Conservation (phyloP, 2,797 vertebrate genomes). For the Trichosurus vulpecula region DNA sequence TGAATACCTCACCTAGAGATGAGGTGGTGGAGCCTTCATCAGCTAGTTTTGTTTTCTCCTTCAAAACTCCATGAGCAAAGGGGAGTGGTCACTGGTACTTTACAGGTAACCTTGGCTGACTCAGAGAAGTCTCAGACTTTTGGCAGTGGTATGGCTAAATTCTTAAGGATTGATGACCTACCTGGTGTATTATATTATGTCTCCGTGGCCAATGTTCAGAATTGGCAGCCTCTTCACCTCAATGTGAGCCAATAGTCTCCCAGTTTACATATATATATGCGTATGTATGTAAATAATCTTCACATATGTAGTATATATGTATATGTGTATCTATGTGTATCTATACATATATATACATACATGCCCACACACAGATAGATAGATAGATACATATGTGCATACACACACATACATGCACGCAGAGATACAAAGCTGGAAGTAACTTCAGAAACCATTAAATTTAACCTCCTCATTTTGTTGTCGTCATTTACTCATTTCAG, state of each 20-base stretch:
- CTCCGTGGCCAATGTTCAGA: not conserved
- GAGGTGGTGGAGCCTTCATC: not conserved
- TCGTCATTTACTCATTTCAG: not conserved
- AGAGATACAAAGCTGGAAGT: not conserved
- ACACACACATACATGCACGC: not conserved
- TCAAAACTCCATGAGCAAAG: not conserved
- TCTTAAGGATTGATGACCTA: not conserved
- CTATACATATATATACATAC: not conserved
- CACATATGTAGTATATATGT: not conserved
- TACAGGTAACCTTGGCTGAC: not conserved
- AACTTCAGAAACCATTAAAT: not conserved
- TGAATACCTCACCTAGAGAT: not conserved
- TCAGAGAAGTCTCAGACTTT: not conserved
- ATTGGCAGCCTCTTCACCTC: not conserved
- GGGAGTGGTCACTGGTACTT: not conserved
- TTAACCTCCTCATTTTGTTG: not conserved
- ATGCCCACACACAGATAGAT: too few relatives aligned
- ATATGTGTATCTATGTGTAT: too few relatives aligned
- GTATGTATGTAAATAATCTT: not conserved
- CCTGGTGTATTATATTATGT: not conserved
- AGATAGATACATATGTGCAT: not conserved
- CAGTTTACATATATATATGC: not conserved
- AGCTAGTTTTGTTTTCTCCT: not conserved
- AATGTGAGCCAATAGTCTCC: not conserved
- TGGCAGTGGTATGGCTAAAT: not conserved